Evolutionary conservation across 1,140 invertebrate genomes (phyloP).

Genomic region (Colletes gigas): DNA sequence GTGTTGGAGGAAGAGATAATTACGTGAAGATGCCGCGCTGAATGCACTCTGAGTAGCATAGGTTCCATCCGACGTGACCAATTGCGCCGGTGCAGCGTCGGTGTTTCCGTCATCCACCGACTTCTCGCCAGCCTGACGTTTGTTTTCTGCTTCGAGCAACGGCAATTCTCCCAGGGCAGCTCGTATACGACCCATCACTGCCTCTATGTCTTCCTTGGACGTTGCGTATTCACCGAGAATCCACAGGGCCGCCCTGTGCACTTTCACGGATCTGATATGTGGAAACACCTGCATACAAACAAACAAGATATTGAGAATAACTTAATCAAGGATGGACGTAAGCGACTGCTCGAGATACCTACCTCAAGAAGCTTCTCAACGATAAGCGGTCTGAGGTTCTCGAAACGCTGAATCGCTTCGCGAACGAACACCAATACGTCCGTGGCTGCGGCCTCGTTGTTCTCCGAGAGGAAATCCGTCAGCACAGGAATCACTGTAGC

Average conservation of each 20-base stretch:
- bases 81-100: constrained; percentile 80
- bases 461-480: constrained; percentile 97
- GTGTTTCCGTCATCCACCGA: constrained; percentile 79
- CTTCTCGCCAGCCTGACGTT: constrained; percentile 85
- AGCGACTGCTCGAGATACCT: constrained; percentile 17
- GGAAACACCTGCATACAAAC: constrained; percentile 82
- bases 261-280: constrained; percentile 90
- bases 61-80: constrained; percentile 98
- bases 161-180: constrained; percentile 93
- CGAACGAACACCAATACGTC: constrained; percentile 97
- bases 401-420: constrained; percentile 96
- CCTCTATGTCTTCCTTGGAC: constrained; percentile 88
- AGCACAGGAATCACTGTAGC: constrained; percentile 96
- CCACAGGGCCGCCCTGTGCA: constrained; percentile 98
- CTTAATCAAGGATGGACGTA: too few relatives aligned
- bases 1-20: not conserved
- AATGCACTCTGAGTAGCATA: constrained; percentile 99
- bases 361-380: constrained; percentile 85
- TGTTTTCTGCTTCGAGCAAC: constrained; percentile 94
- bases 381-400: constrained; percentile 89
- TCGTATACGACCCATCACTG: constrained; percentile 89
- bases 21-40: constrained; percentile 84
- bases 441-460: constrained; percentile 94
- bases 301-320: too few relatives aligned
- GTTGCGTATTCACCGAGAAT: constrained; percentile 98